These are phyloP conservation scores for Luperina testacea DNA, from an alignment of 2,888 invertebrate species.

Conservation along the genomic window DNA sequence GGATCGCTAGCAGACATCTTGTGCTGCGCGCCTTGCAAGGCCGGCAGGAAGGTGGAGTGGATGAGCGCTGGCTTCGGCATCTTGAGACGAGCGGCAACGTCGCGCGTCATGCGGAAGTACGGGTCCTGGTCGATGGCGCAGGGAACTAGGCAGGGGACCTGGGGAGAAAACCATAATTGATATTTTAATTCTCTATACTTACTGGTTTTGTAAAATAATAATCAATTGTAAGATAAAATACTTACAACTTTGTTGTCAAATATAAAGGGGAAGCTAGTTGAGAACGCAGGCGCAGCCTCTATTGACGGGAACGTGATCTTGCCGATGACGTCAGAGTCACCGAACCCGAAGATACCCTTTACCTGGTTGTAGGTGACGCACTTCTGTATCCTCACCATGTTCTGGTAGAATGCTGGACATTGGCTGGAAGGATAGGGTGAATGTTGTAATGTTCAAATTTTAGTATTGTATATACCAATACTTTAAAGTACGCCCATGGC, in stretches of 20 bases:
- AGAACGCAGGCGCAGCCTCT: constrained; percentile 98
- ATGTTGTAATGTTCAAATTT: background rate
- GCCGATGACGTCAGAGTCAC: constrained; percentile 98
- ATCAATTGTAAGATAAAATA: constrained; percentile 39
- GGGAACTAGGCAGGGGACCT: constrained; percentile 93
- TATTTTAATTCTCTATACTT: background rate
- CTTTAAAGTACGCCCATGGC: background rate
- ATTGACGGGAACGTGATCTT: constrained; percentile 99
- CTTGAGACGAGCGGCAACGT: constrained; percentile 98
- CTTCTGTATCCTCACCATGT: constrained; percentile 97
- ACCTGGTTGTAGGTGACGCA: constrained; percentile 99
- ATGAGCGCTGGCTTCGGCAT: constrained; percentile 96
- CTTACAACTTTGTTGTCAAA: constrained; percentile 94
- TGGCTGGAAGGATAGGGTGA: constrained; percentile 89
- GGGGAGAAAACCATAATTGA: background rate
- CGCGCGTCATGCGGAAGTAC: constrained; percentile 99
- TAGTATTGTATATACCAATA: background rate
- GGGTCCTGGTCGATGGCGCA: constrained; percentile 99
- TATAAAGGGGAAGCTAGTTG: constrained; percentile 97
- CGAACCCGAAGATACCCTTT: constrained; percentile 99
- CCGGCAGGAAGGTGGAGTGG: constrained; percentile 97
- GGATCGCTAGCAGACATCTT: constrained; percentile 99
- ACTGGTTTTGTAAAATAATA: background rate
- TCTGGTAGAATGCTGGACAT: constrained; percentile 97
- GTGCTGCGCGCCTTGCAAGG: constrained; percentile 98